Conservation (phyloP, 64 coral and sea anemone genomes). For the Actinia tenebrosa region DNA sequence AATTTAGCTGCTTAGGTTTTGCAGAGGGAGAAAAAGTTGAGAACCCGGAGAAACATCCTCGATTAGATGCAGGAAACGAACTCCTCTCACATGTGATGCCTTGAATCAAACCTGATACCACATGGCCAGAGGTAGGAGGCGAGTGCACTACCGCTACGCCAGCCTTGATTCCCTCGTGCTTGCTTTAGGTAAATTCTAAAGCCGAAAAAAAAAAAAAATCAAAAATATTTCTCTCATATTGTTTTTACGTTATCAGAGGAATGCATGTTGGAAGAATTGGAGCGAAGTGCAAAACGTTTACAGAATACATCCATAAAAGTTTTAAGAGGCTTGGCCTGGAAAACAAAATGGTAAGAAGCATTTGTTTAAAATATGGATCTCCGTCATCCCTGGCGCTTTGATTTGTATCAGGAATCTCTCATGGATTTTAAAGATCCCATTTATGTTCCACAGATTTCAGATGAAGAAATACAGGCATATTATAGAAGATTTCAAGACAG, state of each 20-base stretch:
- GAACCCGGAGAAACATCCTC: too few relatives aligned
- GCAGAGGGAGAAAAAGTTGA: too few relatives aligned
- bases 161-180: slow-evolving; percentile 6
- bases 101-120: too few relatives aligned
- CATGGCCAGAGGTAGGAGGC: too few relatives aligned
- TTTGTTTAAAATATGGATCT: not conserved
- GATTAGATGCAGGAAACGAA: too few relatives aligned
- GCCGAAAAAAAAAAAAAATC: too few relatives aligned
- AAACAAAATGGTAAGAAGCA: not conserved
- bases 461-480: slow-evolving; percentile 44
- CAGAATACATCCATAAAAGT: slow-evolving; percentile 50
- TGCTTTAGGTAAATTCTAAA: slow-evolving; percentile 25
- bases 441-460: slow-evolving; percentile 31
- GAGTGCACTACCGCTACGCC: too few relatives aligned
- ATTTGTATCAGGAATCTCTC: too few relatives aligned
- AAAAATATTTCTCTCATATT: not conserved
- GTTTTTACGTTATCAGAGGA: slow-evolving; percentile 11
- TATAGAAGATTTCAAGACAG: slow-evolving; percentile 39
- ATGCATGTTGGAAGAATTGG: slow-evolving; percentile 59
- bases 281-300: slow-evolving; percentile 53
- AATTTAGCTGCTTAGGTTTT: too few relatives aligned
- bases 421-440: too few relatives aligned
- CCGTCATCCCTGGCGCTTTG: too few relatives aligned
- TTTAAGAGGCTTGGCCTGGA: slow-evolving; percentile 36
- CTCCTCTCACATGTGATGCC: too few relatives aligned